Evolutionary conservation across 2,113 vertebrate genomes (phyloP).

Genomic region (Pelecanoides urinatrix): DNA sequence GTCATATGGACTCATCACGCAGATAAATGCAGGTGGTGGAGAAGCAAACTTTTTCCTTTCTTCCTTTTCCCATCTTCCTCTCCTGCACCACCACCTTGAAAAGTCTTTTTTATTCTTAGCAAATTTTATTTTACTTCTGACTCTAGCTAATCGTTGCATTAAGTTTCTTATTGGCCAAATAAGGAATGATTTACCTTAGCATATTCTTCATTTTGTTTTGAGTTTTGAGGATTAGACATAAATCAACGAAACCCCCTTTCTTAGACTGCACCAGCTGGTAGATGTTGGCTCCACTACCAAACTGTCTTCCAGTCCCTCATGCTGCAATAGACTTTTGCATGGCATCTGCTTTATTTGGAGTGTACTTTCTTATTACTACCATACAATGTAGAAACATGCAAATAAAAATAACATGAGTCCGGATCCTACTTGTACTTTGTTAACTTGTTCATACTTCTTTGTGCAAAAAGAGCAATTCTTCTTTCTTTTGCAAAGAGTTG

Average conservation of each 20-base stretch:
- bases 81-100: background rate
- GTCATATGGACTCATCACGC: background rate
- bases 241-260: background rate
- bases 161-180: background rate
- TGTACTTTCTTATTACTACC: background rate
- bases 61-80: background rate
- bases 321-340: background rate
- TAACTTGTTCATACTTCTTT: background rate
- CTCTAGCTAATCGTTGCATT: background rate
- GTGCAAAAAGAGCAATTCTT: background rate
- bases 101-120: background rate
- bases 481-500: background rate
- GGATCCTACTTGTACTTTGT: background rate
- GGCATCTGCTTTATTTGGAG: background rate
- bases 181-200: background rate
- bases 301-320: background rate
- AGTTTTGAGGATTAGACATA: background rate
- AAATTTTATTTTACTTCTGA: background rate
- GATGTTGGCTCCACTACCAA: background rate
- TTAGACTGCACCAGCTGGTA: background rate
- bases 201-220: background rate
- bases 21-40: background rate
- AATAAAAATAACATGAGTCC: background rate
- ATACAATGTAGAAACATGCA: background rate
- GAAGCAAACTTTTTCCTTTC: background rate